Percentiles rank a stretch among this genome's conserved stretches.
Conservation (phyloP, 2,113 vertebrate genomes). For the Catharus minimus region DNA sequence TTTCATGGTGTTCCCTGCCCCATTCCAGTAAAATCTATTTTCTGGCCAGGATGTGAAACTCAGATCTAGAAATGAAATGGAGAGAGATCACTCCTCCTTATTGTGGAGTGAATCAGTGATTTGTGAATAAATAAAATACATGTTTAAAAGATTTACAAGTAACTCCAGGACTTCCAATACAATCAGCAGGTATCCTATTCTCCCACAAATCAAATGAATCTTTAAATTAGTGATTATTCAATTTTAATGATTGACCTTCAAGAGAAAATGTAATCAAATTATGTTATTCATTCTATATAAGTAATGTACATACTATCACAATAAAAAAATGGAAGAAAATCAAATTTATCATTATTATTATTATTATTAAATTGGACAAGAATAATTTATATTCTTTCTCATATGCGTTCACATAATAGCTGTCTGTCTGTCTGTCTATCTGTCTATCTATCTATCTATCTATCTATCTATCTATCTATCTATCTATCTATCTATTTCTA, state of each 20-base stretch:
- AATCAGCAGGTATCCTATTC: neutral
- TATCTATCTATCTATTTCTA: neutral
- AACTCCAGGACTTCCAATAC: neutral
- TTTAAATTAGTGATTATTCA: neutral
- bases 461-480: neutral
- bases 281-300: neutral
- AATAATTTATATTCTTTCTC: neutral
- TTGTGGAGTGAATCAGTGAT: neutral
- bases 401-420: neutral
- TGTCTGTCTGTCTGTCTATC: neutral
- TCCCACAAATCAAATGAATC: neutral
- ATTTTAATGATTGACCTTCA: neutral
- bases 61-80: neutral
- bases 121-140: neutral
- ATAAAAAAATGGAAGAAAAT: neutral
- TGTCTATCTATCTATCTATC: neutral
- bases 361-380: neutral
- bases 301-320: neutral
- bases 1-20: neutral
- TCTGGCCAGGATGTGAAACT: slow-evolving; percentile 3
- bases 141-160: neutral
- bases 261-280: neutral
- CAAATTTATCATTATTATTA: neutral
- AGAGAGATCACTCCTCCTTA: neutral
- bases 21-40: neutral